Evolutionary conservation across 2,113 vertebrate species (phyloP), one percentile per base, ranked within the genome.

Genomic region (Spheniscus mendiculus): DNA sequence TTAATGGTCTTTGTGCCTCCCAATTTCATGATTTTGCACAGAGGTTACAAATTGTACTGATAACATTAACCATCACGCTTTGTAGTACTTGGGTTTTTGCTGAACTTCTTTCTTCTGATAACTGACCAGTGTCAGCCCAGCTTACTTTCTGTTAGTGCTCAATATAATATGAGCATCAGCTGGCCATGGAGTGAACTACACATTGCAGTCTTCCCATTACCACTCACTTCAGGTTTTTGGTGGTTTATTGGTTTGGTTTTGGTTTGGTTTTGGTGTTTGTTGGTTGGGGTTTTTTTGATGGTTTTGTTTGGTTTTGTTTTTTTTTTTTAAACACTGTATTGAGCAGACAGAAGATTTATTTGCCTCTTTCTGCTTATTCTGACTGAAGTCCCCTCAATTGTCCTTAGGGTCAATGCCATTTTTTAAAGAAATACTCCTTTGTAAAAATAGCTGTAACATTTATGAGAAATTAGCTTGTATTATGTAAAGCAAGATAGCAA

Each of bases 401-500:
- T 88, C n/a, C 8, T 65, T 65, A 74, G 23, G 21, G 42, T 55
- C 3, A 34, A 11, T 58, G 69, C 6, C 12, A 44, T 38, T 66
- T 87, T 36, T 66, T 47, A 36, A 71, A 34, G 47, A 70, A 67
- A 30, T 21, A 63, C 2, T 66, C 30, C 19, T 67, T 65, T 82
- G 50, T 42, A 90, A 71, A 74, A 95, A 38, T 44, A 55, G 32
- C n/a, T 65, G 30, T 17, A 50, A 67, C 17, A 20, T 55, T 79
- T 78, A 55, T 78, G 72, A 83, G 13, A 89, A 85, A 77, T 69
- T 67, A 91, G 25, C 58, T 86, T 77, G 26, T 89, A 70, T 94
- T 95, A 89, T 78, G 83, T 93, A 97, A 96, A 93, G 5, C 53
- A 95, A 96, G 77, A 94, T 72, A 96, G 78, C 45, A 90, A 88